Percentiles rank a stretch among this genome's conserved stretches.
Conservation (phyloP, 2,113 vertebrate species). For the Micronycteris hirsuta region DNA sequence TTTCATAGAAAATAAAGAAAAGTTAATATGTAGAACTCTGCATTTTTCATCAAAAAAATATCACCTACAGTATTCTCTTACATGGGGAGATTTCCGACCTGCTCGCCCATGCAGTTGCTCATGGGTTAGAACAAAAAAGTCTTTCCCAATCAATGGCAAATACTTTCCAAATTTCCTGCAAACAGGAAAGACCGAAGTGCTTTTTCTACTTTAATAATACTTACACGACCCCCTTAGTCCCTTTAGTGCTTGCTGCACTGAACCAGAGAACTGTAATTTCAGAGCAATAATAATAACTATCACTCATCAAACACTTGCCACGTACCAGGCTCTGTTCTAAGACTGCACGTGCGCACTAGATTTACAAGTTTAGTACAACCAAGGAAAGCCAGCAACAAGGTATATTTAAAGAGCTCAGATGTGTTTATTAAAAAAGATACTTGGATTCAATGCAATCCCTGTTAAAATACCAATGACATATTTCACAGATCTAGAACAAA, state of each 20-base stretch:
- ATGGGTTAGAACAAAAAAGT: background rate
- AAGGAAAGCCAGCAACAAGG: background rate
- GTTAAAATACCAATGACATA: no score
- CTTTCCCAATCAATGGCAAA: conserved; percentile 15
- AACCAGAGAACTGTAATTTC: background rate
- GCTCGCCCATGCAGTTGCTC: background rate
- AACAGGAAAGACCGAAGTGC: background rate
- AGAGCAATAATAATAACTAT: background rate
- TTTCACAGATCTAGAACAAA: no score
- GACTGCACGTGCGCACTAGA: background rate
- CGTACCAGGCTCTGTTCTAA: background rate
- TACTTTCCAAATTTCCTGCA: background rate
- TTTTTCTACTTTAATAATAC: background rate
- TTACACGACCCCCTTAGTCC: background rate
- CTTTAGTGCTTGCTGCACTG: background rate
- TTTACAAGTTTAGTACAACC: background rate
- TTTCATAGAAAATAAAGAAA: background rate
- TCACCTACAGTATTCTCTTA: background rate
- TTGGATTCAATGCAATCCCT: no score
- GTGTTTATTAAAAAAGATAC: background rate
- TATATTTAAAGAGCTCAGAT: background rate
- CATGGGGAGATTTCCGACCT: background rate
- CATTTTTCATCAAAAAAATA: background rate
- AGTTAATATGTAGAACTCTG: background rate
- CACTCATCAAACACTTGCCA: background rate